Conservation (phyloP, 2,113 vertebrate species). For the Sturnira hondurensis region DNA sequence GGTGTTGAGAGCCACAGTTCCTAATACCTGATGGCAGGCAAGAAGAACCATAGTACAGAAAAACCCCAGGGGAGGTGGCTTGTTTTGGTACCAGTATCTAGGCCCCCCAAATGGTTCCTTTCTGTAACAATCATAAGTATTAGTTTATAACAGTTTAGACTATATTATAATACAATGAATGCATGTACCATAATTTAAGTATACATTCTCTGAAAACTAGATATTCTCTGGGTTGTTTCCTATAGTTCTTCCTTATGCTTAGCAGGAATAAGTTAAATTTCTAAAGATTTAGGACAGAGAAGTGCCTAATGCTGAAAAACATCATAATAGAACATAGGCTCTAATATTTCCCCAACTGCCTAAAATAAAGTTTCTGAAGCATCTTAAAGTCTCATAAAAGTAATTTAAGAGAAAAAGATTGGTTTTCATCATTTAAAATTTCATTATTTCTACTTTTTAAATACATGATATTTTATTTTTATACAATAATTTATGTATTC, state of each 20-base stretch:
- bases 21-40: too few species aligned
- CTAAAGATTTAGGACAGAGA: neutral
- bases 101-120: too few species aligned
- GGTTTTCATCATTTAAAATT: neutral
- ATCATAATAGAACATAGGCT: neutral
- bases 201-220: neutral
- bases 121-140: neutral
- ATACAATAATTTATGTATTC: neutral
- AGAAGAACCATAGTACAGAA: too few species aligned
- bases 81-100: too few species aligned
- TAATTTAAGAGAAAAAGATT: neutral
- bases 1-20: too few species aligned
- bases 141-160: neutral
- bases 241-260: neutral
- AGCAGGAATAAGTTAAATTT: neutral
- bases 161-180: neutral
- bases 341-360: neutral
- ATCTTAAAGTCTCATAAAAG: neutral
- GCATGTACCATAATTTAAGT: neutral
- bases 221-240: neutral
- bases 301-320: neutral
- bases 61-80: too few species aligned
- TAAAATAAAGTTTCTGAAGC: conserved; percentile 20
- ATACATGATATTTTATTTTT: neutral
- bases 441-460: neutral